phyloP scores from a whole-genome alignment of 2,797 vertebrate genomes.

The Sus cebifrons region DNA sequence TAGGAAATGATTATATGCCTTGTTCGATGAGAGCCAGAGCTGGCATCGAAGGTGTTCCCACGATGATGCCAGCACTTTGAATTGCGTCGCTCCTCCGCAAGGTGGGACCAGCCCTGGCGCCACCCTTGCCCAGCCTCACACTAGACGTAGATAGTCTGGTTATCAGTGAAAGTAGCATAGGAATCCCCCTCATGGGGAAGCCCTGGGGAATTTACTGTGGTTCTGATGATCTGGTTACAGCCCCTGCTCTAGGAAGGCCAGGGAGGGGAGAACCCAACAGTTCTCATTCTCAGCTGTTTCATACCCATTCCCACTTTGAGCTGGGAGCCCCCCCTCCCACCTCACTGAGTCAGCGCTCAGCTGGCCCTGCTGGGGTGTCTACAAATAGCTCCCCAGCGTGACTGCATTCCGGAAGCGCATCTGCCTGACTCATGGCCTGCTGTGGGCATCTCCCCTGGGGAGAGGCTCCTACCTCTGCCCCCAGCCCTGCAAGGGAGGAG shows the following conservation, averaged over 20 bases:
- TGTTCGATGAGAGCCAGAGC: not conserved
- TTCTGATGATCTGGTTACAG: not conserved
- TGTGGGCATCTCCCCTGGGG: not conserved
- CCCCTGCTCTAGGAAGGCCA: not conserved
- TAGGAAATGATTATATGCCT: not conserved
- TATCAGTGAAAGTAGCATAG: conserved; percentile 57
- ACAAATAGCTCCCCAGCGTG: not conserved
- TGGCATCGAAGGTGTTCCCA: not conserved
- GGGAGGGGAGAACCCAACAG: not conserved
- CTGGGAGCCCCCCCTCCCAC: not conserved
- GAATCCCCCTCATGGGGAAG: conserved; percentile 63
- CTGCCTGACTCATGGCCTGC: conserved; percentile 55
- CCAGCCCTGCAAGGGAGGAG: not conserved
- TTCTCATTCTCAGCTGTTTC: not conserved
- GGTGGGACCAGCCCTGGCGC: not conserved
- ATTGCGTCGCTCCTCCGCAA: not conserved
- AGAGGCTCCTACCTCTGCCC: not conserved
- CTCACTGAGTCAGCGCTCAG: conserved; percentile 65
- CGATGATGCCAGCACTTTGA: not conserved
- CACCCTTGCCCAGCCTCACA: not conserved
- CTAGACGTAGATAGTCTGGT: not conserved
- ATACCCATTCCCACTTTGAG: not conserved
- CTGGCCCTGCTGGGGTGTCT: not conserved
- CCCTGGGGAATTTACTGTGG: not conserved
- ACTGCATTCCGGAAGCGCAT: conserved; percentile 57